Conservation (phyloP, 2,888 invertebrate genomes). For the Anthophora plumipes region DNA sequence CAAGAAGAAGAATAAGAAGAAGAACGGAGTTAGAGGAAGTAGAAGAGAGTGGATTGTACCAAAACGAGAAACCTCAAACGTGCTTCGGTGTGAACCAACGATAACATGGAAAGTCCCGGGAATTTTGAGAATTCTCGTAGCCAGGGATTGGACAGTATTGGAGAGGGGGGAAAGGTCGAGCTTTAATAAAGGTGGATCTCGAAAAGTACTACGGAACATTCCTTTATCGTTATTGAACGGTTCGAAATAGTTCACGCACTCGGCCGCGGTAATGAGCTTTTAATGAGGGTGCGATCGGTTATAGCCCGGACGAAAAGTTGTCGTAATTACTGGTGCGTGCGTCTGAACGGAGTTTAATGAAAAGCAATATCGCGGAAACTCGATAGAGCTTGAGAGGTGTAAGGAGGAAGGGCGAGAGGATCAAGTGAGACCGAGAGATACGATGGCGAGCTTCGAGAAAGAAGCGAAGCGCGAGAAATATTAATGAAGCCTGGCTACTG, state of each 20-base stretch:
- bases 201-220: slow-evolving; percentile 56
- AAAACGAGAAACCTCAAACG: slow-evolving; percentile 51
- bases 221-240: slow-evolving; percentile 66
- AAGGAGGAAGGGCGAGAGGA: neutral
- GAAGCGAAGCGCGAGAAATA: slow-evolving; percentile 66
- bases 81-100: slow-evolving; percentile 42
- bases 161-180: slow-evolving; percentile 19
- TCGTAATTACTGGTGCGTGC: slow-evolving; percentile 65
- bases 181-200: slow-evolving; percentile 62
- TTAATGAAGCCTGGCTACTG: slow-evolving; percentile 61
- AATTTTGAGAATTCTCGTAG: slow-evolving; percentile 64
- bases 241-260: slow-evolving; percentile 68
- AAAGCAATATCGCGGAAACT: slow-evolving; percentile 69
- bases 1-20: neutral
- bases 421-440: slow-evolving; percentile 15
- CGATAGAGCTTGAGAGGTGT: slow-evolving; percentile 40
- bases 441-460: slow-evolving; percentile 30
- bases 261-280: slow-evolving; percentile 67
- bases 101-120: slow-evolving; percentile 53
- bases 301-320: slow-evolving; percentile 58
- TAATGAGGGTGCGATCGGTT: slow-evolving; percentile 65
- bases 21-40: neutral
- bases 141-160: slow-evolving; percentile 45
- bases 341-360: slow-evolving; percentile 67
- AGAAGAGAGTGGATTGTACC: slow-evolving; percentile 8